These are phyloP conservation scores for Nematostella vectensis DNA, from an alignment of 92 coral and sea anemone species.

Conservation along the genomic window DNA sequence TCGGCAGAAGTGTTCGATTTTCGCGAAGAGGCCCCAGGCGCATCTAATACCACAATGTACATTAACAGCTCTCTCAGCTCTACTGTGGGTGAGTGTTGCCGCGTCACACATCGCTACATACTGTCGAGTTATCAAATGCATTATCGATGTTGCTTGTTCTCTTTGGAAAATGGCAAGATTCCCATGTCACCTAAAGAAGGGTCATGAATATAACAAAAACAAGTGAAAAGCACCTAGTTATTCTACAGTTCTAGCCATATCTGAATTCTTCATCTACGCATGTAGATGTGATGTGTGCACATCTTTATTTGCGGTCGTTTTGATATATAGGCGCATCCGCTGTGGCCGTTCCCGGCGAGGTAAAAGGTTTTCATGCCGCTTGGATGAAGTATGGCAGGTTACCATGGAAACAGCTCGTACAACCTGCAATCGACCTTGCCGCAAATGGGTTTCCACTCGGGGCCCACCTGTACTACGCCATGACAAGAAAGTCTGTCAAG, in stretches of 20 bases:
- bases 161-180: too few species aligned
- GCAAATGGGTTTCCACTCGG: slow-evolving; percentile 62
- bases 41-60: slow-evolving; percentile 55
- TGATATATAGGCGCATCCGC: slow-evolving; percentile 49
- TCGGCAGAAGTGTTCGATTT: slow-evolving; percentile 60
- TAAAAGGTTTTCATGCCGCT: slow-evolving; percentile 51
- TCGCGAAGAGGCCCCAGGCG: slow-evolving; percentile 79
- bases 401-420: slow-evolving; percentile 75
- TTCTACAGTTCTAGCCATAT: too few species aligned
- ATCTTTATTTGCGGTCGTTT: background rate
- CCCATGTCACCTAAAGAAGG: too few species aligned
- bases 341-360: slow-evolving; percentile 85
- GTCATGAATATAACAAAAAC: too few species aligned
- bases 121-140: too few species aligned
- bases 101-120: background rate
- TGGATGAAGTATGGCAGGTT: slow-evolving; percentile 73
- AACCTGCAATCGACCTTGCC: slow-evolving; percentile 79
- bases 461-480: slow-evolving; percentile 27
- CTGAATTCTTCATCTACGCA: too few species aligned
- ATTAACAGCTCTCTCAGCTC: slow-evolving; percentile 60
- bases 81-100: slow-evolving; percentile 49
- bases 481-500: slow-evolving; percentile 31
- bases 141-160: too few species aligned
- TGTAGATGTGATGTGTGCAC: too few species aligned
- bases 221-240: too few species aligned